Percentiles rank a stretch among this genome's conserved stretches.
Evolutionary conservation across 2,888 invertebrate genomes (phyloP).

Genomic region (Drosophila neonasuta): DNA sequence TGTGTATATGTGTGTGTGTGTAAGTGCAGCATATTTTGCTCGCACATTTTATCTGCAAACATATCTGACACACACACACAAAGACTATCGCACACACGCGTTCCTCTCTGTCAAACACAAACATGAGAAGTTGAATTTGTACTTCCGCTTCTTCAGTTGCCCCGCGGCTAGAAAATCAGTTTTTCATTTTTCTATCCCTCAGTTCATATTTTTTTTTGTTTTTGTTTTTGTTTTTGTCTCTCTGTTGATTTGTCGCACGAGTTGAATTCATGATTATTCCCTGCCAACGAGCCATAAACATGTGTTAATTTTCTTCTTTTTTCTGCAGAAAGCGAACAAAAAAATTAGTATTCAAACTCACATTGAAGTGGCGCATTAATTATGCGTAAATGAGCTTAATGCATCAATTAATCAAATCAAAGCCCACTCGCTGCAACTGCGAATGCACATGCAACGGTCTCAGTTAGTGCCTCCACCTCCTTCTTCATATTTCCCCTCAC

Average conservation of each 20-base stretch:
- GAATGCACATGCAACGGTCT: slow-evolving; percentile 32
- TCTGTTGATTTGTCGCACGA: slow-evolving; percentile 71
- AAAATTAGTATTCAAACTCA: slow-evolving; percentile 49
- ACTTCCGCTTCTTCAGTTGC: slow-evolving; percentile 62
- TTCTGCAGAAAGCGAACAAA: slow-evolving; percentile 22
- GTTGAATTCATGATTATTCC: slow-evolving; percentile 69
- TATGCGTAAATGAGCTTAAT: slow-evolving; percentile 77
- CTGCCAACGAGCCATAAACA: slow-evolving; percentile 46
- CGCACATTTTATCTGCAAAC: slow-evolving; percentile 69
- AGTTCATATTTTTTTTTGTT: neutral
- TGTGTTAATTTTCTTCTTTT: slow-evolving; percentile 28
- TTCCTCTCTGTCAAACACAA: slow-evolving; percentile 53
- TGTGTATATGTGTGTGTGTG: slow-evolving; percentile 21
- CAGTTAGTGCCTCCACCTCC: neutral
- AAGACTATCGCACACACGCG: slow-evolving; percentile 4
- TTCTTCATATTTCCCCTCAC: neutral
- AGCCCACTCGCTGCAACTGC: slow-evolving; percentile 40
- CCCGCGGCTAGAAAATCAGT: slow-evolving; percentile 55
- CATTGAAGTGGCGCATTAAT: slow-evolving; percentile 67
- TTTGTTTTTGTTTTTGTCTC: slow-evolving; percentile 44
- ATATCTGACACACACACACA: slow-evolving; percentile 47
- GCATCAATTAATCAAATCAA: slow-evolving; percentile 77
- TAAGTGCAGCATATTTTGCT: slow-evolving; percentile 54
- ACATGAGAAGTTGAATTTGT: slow-evolving; percentile 60
- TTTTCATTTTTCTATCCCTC: slow-evolving; percentile 9